phyloP scores from a whole-genome alignment of 2,888 invertebrate genomes.

The Uropetala carovei region DNA sequence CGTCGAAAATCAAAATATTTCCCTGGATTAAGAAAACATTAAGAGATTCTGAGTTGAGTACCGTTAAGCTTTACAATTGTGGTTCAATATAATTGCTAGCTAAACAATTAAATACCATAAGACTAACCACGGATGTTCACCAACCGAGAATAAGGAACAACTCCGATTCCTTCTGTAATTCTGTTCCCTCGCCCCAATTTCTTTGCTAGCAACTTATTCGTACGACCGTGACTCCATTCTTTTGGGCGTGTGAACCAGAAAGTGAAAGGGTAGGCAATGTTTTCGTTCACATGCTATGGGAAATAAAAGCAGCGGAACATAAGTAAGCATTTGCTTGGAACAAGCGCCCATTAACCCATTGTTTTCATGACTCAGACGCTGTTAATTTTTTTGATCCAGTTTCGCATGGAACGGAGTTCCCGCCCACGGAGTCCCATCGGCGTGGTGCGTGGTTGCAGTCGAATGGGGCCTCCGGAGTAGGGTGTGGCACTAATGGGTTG shows the following conservation, averaged over 20 bases:
- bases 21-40: too few species aligned
- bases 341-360: conserved; percentile 27
- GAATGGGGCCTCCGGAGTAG: not conserved
- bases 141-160: too few species aligned
- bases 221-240: conserved; percentile 4
- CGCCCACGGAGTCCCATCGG: not conserved
- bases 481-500: not conserved
- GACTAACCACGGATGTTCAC: too few species aligned
- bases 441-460: not conserved
- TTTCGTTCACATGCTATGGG: not conserved
- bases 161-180: not conserved
- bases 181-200: not conserved
- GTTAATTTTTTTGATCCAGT: conserved; percentile 27
- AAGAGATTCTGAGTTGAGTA: too few species aligned
- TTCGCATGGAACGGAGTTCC: not conserved
- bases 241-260: not conserved
- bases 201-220: not conserved
- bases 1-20: too few species aligned
- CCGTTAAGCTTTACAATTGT: too few species aligned
- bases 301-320: not conserved
- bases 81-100: too few species aligned
- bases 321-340: not conserved
- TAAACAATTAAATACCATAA: too few species aligned
- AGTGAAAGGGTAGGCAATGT: not conserved
- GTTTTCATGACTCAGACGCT: conserved; percentile 29